Conservation (phyloP, 1,140 invertebrate species). For the Drosophila ananassae region DNA sequence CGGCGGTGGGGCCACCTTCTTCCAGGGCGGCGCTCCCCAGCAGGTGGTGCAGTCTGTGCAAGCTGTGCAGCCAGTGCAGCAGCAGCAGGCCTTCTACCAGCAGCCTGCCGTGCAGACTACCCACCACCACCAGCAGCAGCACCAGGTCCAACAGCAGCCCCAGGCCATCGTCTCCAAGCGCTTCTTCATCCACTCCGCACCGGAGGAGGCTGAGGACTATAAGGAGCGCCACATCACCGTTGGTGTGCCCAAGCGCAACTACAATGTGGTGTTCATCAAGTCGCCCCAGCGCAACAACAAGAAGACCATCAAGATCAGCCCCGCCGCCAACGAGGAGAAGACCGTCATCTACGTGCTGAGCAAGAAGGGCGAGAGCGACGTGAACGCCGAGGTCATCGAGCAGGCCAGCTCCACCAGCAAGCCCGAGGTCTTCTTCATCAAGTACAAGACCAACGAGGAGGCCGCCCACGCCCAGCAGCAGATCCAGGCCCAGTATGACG, state of each 20-base stretch:
- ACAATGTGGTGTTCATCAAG: conserved; percentile 95
- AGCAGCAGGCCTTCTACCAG: conserved; percentile 63
- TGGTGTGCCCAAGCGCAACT: conserved; percentile 89
- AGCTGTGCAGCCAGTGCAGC: conserved; percentile 17
- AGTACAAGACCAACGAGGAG: conserved; percentile 89
- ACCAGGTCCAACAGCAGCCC: conserved; percentile 58
- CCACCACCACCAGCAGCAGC: conserved; percentile 50
- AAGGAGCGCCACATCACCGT: conserved; percentile 83
- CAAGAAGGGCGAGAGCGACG: conserved; percentile 86
- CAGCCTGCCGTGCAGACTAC: conserved; percentile 84
- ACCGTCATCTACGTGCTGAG: conserved; percentile 94
- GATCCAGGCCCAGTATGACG: conserved; percentile 83
- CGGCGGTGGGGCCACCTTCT: conserved; percentile 52
- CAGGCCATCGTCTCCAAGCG: conserved; percentile 85
- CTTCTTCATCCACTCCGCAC: conserved; percentile 81
- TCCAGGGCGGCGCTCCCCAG: conserved; percentile 46
- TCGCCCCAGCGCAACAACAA: conserved; percentile 89
- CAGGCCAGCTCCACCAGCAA: conserved; percentile 87
- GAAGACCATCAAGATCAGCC: conserved; percentile 86
- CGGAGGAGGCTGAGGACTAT: conserved; percentile 78
- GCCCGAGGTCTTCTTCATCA: conserved; percentile 91
- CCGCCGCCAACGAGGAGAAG: conserved; percentile 91
- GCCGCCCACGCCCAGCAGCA: conserved; percentile 80
- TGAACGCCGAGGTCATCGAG: conserved; percentile 74
- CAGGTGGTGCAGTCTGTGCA: conserved; percentile 15